Percentiles rank a stretch among this genome's conserved stretches.
phyloP scores from a whole-genome alignment of 2,113 vertebrate species.

The Microcebus tavaratra region DNA sequence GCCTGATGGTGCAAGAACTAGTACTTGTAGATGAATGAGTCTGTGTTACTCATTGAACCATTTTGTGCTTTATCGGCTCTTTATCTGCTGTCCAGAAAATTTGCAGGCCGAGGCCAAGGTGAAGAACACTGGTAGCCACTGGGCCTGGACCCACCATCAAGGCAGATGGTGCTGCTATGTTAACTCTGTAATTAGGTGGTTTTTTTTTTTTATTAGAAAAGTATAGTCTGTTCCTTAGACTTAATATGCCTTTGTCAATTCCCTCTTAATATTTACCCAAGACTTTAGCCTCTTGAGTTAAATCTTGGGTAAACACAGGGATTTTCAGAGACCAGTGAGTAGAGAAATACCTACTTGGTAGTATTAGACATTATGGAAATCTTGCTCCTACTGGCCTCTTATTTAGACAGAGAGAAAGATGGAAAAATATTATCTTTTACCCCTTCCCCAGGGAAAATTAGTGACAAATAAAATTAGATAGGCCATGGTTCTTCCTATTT shows the following conservation, averaged over 20 bases:
- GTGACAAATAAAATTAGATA: conserved; percentile 3
- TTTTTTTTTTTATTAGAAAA: not conserved
- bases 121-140: not conserved
- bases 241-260: conserved; percentile 58
- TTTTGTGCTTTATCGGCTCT: not conserved
- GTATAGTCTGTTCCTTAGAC: conserved; percentile 2
- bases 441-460: not conserved
- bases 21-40: not conserved
- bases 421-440: conserved; percentile 31
- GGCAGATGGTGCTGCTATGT: not conserved
- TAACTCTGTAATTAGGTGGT: not conserved
- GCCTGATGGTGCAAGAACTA: not conserved
- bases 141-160: not conserved
- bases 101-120: not conserved
- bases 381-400: not conserved
- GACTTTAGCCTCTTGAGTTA: conserved; percentile 63
- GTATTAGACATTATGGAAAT: conserved; percentile 16
- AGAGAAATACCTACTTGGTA: conserved; percentile 4
- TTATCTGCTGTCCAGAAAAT: not conserved
- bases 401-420: not conserved
- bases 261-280: conserved; percentile 61
- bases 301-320: conserved; percentile 57
- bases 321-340: conserved; percentile 49
- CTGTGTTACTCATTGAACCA: not conserved
- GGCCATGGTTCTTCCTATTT: not conserved